These are phyloP conservation scores for Periplaneta americana DNA, from an alignment of 1,140 invertebrate genomes.

Conservation along the genomic window DNA sequence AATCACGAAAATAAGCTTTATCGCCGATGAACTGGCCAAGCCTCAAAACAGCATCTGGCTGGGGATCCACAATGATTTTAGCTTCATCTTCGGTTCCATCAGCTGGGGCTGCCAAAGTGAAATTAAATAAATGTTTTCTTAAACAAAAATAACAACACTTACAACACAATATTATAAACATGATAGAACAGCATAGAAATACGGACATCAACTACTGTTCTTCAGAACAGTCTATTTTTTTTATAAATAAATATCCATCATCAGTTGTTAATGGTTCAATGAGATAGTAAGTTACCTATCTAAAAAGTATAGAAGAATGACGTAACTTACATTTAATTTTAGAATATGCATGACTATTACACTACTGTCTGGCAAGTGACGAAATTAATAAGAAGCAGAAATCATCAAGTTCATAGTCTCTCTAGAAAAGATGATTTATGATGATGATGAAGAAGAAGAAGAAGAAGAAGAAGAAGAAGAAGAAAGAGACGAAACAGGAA, in stretches of 20 bases:
- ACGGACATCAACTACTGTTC: background rate
- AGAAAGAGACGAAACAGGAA: no score
- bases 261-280: background rate
- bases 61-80: constrained; percentile 40
- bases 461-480: no score
- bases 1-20: constrained; percentile 47
- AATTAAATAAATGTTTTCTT: background rate
- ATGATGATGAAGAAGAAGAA: no score
- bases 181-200: background rate
- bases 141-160: background rate
- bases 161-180: background rate
- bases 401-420: no score
- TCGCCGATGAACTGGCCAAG: constrained; percentile 53
- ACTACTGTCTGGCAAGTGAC: no score
- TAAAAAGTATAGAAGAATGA: no score
- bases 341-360: no score
- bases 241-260: background rate
- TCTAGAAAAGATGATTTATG: no score
- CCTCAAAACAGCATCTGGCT: constrained; percentile 42
- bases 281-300: background rate
- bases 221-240: background rate
- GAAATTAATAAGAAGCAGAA: no score
- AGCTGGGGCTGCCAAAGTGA: constrained; percentile 12
- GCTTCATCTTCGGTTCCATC: constrained; percentile 39
- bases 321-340: no score